Conservation (phyloP, 2,797 vertebrate species). For the Chromis chromis region DNA sequence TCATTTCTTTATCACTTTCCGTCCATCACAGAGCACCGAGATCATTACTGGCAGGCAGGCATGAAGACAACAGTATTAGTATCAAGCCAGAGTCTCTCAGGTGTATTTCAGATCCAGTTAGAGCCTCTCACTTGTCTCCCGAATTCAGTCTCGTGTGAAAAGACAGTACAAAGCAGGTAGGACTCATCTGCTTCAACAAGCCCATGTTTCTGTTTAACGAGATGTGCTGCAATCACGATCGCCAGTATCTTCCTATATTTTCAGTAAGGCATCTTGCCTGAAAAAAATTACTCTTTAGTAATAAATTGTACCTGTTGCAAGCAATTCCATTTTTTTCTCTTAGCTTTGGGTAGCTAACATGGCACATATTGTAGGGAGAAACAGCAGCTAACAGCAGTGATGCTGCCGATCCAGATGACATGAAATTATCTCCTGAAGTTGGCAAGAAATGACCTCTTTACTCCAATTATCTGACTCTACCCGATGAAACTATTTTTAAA, state of each 20-base stretch:
- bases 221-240: neutral
- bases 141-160: constrained; percentile 16
- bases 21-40: constrained; percentile 14
- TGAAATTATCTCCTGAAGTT: neutral
- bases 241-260: neutral
- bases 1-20: constrained; percentile 26
- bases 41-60: constrained; percentile 26
- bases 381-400: neutral
- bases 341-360: neutral
- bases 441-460: neutral
- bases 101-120: constrained; percentile 16
- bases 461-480: neutral
- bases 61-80: constrained; percentile 13
- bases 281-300: neutral
- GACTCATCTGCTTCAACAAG: neutral
- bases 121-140: constrained; percentile 12
- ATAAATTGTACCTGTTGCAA: neutral
- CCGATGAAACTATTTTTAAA: too few species aligned
- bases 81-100: constrained; percentile 22
- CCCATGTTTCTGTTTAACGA: neutral
- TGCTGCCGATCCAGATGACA: neutral
- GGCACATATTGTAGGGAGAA: neutral
- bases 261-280: neutral
- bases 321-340: too few species aligned
- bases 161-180: neutral